Base-by-base conservation (phyloP, 2,888 invertebrate genomes). In the Gastrophysa polygoni region DNA sequence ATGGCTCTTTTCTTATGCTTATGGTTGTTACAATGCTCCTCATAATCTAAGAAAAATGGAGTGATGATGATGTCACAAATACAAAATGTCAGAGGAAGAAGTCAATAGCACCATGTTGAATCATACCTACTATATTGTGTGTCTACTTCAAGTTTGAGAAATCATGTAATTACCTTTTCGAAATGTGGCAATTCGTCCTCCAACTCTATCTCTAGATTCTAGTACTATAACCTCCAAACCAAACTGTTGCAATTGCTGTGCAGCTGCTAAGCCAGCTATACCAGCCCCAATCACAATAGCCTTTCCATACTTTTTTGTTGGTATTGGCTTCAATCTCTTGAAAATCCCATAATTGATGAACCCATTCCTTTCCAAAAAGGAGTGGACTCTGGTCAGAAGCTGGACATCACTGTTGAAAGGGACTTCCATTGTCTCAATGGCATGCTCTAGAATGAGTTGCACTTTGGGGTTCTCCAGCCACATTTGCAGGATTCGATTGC, bases 271-370 rank as follows among this genome's bases (percentile, higher is more conserved):
- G 0, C 98, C 98, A 16, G 97, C 95, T 29, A 98, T 96, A 48
- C 98, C 98, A 75, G 88, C 88, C 50, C 87, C 87, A 78, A 88
- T 87, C 32, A 87, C 87, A 55, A 87, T 87, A 20, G 81, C 81
- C 80, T 89, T 90, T 0, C 89, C 89, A 64, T 86, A 82, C 71
- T 89, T 88, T 74, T 89, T 88, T 14, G 79, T 76, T 5, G 89
- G 87, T 64, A 88, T 85, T 58, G 92, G 89, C 76, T 92, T 92
- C 2, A 92, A 81, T 34, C 95, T 86, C 78, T 96, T 95, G 81
- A 95, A 99, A 52, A 97, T 91, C 0, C 99, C 99, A 84, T 95
- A 98, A 83, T 99, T 99, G 67, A 99, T 96, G 75, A 93, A 96
- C 1, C 98, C 98, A 81, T 98, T 95, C 47, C 99, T 87, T 77